Conservation (phyloP, 2,888 invertebrate genomes). For the Chironomus riparius region DNA sequence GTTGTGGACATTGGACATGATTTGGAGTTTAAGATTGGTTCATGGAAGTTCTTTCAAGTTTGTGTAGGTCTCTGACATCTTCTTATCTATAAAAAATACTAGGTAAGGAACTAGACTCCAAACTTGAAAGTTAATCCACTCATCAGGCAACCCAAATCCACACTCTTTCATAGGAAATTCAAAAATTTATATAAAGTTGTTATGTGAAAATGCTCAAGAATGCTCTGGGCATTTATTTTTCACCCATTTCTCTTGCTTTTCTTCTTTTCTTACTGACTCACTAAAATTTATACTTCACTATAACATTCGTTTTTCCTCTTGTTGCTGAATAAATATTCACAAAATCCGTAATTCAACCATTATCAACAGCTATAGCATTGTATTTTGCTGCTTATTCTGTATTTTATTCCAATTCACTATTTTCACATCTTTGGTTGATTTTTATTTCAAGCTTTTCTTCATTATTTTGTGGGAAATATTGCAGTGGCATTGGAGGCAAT, state of each 20-base stretch:
- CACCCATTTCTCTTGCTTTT: neutral
- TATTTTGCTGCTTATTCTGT: neutral
- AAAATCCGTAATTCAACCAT: conserved; percentile 23
- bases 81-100: too few species aligned
- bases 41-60: too few species aligned
- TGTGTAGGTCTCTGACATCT: too few species aligned
- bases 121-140: neutral
- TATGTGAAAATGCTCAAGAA: conserved; percentile 1
- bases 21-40: too few species aligned
- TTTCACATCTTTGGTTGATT: neutral
- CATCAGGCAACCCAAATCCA: too few species aligned
- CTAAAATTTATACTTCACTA: neutral
- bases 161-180: neutral
- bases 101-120: too few species aligned
- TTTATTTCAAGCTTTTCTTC: too few species aligned
- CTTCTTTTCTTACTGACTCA: neutral
- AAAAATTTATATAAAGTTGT: conserved; percentile 23
- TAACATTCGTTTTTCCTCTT: neutral
- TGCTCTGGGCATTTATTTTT: conserved; percentile 26
- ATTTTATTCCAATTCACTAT: neutral
- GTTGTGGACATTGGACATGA: too few species aligned
- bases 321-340: conserved; percentile 19
- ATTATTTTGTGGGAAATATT: too few species aligned
- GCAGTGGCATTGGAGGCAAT: too few species aligned
- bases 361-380: conserved; percentile 4